Conservation (phyloP, 2,888 invertebrate species). For the Phasia obesa region DNA sequence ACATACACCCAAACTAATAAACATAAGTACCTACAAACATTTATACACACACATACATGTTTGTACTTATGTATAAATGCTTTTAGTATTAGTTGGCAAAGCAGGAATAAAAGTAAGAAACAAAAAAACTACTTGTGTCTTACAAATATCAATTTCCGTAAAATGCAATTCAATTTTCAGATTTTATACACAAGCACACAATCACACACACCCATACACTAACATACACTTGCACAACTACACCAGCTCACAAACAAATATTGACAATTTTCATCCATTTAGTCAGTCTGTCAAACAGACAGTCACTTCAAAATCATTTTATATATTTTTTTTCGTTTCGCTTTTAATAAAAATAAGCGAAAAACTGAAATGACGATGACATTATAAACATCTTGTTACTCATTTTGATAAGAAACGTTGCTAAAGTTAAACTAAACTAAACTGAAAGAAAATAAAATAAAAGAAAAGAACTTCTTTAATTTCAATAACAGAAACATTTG, state of each 20-base stretch:
- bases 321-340: not conserved
- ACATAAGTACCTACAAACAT: not conserved
- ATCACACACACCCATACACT: not conserved
- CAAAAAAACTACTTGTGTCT: constrained; percentile 62
- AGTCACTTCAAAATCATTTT: not conserved
- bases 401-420: constrained; percentile 52
- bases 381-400: constrained; percentile 68
- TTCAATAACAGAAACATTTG: constrained; percentile 58
- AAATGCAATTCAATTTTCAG: constrained; percentile 71
- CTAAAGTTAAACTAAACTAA: constrained; percentile 42
- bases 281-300: constrained; percentile 44
- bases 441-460: constrained; percentile 1
- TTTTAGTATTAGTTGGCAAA: constrained; percentile 36
- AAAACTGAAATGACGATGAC: constrained; percentile 61
- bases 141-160: constrained; percentile 71
- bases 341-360: constrained; percentile 51
- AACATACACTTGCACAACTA: not conserved
- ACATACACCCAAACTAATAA: not conserved
- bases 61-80: constrained; percentile 8
- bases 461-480: no score
- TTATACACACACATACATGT: not conserved
- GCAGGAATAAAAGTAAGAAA: constrained; percentile 7
- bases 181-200: constrained; percentile 54
- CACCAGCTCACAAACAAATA: constrained; percentile 57
- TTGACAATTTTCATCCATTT: constrained; percentile 63